phyloP scores from a whole-genome alignment of 2,888 invertebrate species.

The Plutella xylostella region DNA sequence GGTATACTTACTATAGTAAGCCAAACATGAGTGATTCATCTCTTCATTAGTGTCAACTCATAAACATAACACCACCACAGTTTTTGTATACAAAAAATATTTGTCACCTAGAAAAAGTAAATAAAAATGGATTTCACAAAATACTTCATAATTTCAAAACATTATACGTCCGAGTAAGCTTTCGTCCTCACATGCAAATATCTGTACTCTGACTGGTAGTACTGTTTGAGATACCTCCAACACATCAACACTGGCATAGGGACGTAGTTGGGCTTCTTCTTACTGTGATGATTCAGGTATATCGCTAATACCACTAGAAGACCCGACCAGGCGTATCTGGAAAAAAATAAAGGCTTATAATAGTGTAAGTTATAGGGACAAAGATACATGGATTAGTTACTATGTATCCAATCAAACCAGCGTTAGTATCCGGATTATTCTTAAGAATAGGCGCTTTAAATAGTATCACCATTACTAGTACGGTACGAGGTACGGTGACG shows the following conservation, averaged over 20 bases:
- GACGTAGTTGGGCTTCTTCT: slow-evolving; percentile 68
- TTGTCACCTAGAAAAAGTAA: background rate
- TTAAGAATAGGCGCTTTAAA: too few relatives aligned
- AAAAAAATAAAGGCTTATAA: slow-evolving; percentile 30
- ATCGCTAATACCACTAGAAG: slow-evolving; percentile 89
- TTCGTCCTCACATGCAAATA: slow-evolving; percentile 46
- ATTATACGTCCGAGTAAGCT: slow-evolving; percentile 48
- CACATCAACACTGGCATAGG: slow-evolving; percentile 29
- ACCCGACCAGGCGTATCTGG: slow-evolving; percentile 92
- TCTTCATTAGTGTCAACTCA: too few relatives aligned
- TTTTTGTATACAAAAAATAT: background rate
- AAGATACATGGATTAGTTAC: too few relatives aligned
- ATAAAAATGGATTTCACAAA: background rate
- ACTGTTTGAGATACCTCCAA: slow-evolving; percentile 32
- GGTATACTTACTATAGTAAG: too few relatives aligned
- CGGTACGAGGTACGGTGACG: too few relatives aligned
- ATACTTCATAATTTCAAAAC: background rate
- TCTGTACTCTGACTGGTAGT: slow-evolving; percentile 48
- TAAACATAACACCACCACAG: too few relatives aligned
- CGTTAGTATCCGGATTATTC: too few relatives aligned
- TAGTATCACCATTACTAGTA: too few relatives aligned
- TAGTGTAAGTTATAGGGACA: too few relatives aligned
- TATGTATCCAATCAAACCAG: too few relatives aligned
- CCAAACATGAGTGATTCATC: too few relatives aligned
- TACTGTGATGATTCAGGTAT: slow-evolving; percentile 93